Evolutionary conservation across 2,113 vertebrate genomes (phyloP).

Genomic region (Psettodes erumei): DNA sequence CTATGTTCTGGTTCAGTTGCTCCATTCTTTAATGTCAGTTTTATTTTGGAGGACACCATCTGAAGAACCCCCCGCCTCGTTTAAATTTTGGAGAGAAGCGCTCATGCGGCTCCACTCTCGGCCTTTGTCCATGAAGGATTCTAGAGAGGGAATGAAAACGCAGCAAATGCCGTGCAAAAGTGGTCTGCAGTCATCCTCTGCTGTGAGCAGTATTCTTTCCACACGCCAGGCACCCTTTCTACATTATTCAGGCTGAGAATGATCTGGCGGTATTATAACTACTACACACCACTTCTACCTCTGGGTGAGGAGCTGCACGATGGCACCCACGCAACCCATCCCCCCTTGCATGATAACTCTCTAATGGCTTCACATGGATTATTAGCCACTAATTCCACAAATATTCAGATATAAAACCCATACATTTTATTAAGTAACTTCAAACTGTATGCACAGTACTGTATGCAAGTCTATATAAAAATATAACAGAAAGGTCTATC

Average conservation of each 20-base stretch:
- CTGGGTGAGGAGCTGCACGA: constrained; percentile 6
- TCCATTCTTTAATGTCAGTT: constrained; percentile 59
- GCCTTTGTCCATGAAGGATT: constrained; percentile 41
- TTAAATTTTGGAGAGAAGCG: constrained; percentile 30
- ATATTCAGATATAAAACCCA: constrained; percentile 28
- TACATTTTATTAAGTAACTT: constrained; percentile 15
- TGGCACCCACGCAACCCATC: constrained; percentile 20
- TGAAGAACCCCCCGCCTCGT: constrained; percentile 40
- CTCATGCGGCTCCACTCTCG: constrained; percentile 23
- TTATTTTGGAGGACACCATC: constrained; percentile 50
- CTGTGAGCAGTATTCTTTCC: constrained; percentile 47
- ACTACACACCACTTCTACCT: constrained; percentile 23
- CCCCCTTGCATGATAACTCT: constrained; percentile 17
- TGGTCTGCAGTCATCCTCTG: constrained; percentile 43
- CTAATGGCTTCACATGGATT: constrained; percentile 36
- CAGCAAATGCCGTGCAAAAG: constrained; percentile 26
- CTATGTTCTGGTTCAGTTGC: constrained; percentile 44
- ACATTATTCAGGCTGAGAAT: constrained; percentile 62
- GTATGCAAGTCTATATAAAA: background rate
- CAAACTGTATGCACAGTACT: background rate
- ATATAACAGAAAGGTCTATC: background rate
- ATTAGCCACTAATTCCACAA: constrained; percentile 48
- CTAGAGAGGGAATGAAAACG: constrained; percentile 39
- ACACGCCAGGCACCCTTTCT: constrained; percentile 53
- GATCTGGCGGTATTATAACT: constrained; percentile 40